Base-by-base conservation (phyloP, 2,888 invertebrate species). In the Homarus gammarus region DNA sequence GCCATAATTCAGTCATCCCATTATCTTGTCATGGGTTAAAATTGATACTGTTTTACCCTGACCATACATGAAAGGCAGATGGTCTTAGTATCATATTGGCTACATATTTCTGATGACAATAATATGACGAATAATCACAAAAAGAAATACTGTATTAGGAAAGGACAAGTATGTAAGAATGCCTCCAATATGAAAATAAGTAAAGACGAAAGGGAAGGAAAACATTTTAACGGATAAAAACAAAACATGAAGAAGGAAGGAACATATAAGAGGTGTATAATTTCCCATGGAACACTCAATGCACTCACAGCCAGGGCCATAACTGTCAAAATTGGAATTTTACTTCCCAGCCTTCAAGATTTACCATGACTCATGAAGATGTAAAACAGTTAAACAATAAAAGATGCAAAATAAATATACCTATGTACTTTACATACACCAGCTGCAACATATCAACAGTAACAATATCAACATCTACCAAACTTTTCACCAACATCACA, bases 241-340 rank as follows among this genome's bases (percentile, higher is more conserved):
- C 22, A 49, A 49, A 12, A 56, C 18, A 56, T 12, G 22, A 18
- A 2, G 27, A 64, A 27, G 8, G 12, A 64, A 27, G 27, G 27
- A 64, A 27, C 64, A 64, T n/a, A 22, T 3, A 12, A 56, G 3
- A 22, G 15, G 27, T 5, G 27, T 27, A 64, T 8, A 64, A n/a
- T 12, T 10, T 64, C 64, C 64, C 64, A 64, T 64, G 64, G 64
- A 64, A 64, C 64, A 64, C 64, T 64, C 15, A 5, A 27, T 27
- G 27, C 61, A 64, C 0, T 12, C 27, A 64, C 27, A 27, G 64
- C 78, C 78, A 79, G 38, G 40, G 40, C 40, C 36, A 73, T 22
- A n/a, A 73, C 2, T 38, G 8, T 79, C 78, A 79, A 36, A 56
- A 56, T 79, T 79, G 78, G 56, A 79, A 79, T 56, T 79, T 56